phyloP scores from a whole-genome alignment of 1,140 invertebrate genomes.

The Zaprionus capensis region DNA sequence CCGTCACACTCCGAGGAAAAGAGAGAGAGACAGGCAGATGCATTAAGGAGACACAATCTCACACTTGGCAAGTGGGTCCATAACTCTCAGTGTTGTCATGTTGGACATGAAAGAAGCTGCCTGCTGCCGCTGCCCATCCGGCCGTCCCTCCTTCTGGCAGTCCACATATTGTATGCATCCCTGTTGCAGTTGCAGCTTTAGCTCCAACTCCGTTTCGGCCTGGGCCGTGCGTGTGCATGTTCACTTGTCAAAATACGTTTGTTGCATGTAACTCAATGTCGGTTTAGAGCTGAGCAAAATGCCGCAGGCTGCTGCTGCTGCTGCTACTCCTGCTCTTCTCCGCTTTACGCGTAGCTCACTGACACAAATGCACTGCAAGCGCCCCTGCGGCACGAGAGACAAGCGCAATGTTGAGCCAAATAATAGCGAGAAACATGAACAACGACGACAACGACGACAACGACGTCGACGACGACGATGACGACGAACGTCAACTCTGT shows the following conservation, averaged over 20 bases:
- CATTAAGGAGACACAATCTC: slow-evolving; percentile 23
- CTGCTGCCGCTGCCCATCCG: slow-evolving; percentile 1
- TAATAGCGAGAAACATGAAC: slow-evolving; percentile 73
- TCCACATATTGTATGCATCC: slow-evolving; percentile 66
- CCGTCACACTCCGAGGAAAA: not conserved
- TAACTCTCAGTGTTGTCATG: slow-evolving; percentile 73
- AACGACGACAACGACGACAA: slow-evolving; percentile 16
- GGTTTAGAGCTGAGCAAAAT: slow-evolving; percentile 53
- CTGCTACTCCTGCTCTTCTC: slow-evolving; percentile 48
- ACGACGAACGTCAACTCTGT: slow-evolving; percentile 22
- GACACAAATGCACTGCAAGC: slow-evolving; percentile 76
- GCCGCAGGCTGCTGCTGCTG: slow-evolving; percentile 13
- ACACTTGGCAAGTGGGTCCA: slow-evolving; percentile 57
- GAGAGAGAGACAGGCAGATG: not conserved
- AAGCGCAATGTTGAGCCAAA: slow-evolving; percentile 77
- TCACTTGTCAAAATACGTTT: slow-evolving; percentile 80
- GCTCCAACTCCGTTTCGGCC: slow-evolving; percentile 32
- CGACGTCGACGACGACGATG: slow-evolving; percentile 7
- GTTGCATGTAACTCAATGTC: slow-evolving; percentile 79
- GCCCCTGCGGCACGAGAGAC: slow-evolving; percentile 64
- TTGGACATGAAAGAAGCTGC: slow-evolving; percentile 74
- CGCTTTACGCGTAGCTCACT: slow-evolving; percentile 67
- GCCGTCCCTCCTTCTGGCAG: not conserved
- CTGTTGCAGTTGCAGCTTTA: slow-evolving; percentile 6
- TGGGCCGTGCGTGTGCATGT: slow-evolving; percentile 69